A percentile compares a stretch with the other conserved stretches of the same genome.
These are phyloP conservation scores for Cephus cinctus DNA, from an alignment of 1,140 invertebrate genomes.

Conservation along the genomic window DNA sequence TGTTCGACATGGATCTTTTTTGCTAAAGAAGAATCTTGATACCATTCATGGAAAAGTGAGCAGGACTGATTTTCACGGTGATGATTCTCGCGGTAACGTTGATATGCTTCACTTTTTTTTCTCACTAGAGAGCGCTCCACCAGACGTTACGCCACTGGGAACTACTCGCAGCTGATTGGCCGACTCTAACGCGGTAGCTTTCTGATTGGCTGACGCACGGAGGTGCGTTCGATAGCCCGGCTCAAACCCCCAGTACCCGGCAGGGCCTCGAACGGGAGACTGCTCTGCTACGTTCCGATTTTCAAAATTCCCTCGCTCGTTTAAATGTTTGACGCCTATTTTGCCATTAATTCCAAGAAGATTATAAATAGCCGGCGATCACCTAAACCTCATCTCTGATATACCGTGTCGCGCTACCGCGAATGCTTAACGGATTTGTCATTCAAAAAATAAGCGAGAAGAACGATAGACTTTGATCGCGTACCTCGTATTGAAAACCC, in stretches of 20 bases:
- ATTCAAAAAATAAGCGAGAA: no score
- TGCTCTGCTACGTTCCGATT: background rate
- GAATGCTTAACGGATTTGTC: no score
- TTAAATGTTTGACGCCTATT: no score
- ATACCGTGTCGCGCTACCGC: no score
- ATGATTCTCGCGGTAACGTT: background rate
- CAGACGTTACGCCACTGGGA: slow-evolving; percentile 25
- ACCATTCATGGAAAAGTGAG: background rate
- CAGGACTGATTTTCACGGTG: background rate
- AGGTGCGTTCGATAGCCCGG: slow-evolving; percentile 54
- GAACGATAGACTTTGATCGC: no score
- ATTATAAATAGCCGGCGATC: no score
- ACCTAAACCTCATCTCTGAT: no score
- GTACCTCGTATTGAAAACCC: no score
- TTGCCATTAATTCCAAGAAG: no score
- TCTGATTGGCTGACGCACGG: slow-evolving; percentile 36
- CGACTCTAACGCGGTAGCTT: slow-evolving; percentile 24
- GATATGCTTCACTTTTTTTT: background rate
- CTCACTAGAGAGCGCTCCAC: background rate
- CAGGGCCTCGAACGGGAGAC: slow-evolving; percentile 41
- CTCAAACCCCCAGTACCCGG: slow-evolving; percentile 49
- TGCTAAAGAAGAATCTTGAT: no score
- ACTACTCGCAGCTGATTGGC: slow-evolving; percentile 31
- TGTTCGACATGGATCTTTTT: no score
- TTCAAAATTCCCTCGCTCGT: slow-evolving; percentile 33